Percentiles rank a stretch among this genome's conserved stretches.
These are phyloP conservation scores for Helarctos malayanus DNA, from an alignment of 2,797 vertebrate genomes.

Conservation along the genomic window DNA sequence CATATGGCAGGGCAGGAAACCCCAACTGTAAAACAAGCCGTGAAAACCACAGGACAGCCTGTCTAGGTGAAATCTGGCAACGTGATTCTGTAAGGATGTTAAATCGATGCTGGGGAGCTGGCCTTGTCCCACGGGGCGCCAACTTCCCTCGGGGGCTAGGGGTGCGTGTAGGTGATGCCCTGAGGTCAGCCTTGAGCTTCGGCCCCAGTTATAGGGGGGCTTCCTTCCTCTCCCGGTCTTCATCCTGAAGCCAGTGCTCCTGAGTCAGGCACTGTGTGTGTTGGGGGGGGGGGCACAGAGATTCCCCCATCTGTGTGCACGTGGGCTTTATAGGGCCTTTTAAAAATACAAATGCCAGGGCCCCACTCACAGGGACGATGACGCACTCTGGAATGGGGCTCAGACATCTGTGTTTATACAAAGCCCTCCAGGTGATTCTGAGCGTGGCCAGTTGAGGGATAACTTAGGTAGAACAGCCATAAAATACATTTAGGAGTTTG, in stretches of 20 bases:
- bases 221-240: neutral
- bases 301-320: no score
- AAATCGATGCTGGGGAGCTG: neutral
- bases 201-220: neutral
- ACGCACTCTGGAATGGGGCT: neutral
- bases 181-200: neutral
- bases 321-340: neutral
- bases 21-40: neutral
- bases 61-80: conserved; percentile 20
- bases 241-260: neutral
- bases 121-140: neutral
- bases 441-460: neutral
- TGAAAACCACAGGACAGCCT: conserved; percentile 20
- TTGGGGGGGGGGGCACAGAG: neutral
- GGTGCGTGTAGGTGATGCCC: neutral
- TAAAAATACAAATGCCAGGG: neutral
- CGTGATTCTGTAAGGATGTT: neutral
- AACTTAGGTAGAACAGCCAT: neutral
- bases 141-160: rapidly evolving
- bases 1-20: conserved; percentile 64
- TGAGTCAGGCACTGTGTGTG: no score
- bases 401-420: neutral
- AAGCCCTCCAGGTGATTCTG: neutral
- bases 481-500: neutral
- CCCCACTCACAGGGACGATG: neutral